These are phyloP conservation scores for Periophthalmus magnuspinnatus DNA, from an alignment of 2,797 vertebrate genomes.

Conservation along the genomic window DNA sequence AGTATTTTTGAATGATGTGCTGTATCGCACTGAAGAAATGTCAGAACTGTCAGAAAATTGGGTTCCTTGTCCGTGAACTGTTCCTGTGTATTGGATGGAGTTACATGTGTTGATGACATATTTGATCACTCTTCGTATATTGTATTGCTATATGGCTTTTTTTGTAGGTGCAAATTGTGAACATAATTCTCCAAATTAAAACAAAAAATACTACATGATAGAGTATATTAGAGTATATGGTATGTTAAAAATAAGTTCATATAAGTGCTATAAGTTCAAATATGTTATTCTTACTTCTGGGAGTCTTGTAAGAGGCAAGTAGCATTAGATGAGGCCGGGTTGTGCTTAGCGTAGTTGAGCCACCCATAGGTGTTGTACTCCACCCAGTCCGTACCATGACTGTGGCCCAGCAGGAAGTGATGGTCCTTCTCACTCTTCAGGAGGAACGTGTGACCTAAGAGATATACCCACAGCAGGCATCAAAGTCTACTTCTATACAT, in stretches of 20 bases:
- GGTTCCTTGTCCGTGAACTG: too few relatives aligned
- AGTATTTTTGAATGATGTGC: constrained; percentile 1
- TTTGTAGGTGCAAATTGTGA: too few relatives aligned
- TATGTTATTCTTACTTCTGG: constrained; percentile 86
- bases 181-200: too few relatives aligned
- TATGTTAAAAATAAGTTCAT: too few relatives aligned
- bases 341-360: constrained; percentile 90
- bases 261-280: background rate
- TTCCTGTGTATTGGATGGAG: too few relatives aligned
- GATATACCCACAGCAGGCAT: background rate
- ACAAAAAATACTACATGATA: too few relatives aligned
- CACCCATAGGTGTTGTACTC: constrained; percentile 88
- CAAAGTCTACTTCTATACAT: background rate
- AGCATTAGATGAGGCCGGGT: constrained; percentile 86
- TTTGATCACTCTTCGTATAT: too few relatives aligned
- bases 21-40: too few relatives aligned
- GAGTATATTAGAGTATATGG: too few relatives aligned
- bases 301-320: constrained; percentile 88
- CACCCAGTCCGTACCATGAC: constrained; percentile 95
- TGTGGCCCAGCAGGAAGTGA: constrained; percentile 94
- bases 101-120: too few relatives aligned
- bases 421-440: constrained; percentile 86
- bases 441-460: constrained; percentile 84
- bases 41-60: too few relatives aligned
- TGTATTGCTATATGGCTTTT: too few relatives aligned